Evolutionary conservation across 2,797 vertebrate genomes (phyloP), one percentile per base, ranked within the genome.

Genomic region (Sebastes minor): DNA sequence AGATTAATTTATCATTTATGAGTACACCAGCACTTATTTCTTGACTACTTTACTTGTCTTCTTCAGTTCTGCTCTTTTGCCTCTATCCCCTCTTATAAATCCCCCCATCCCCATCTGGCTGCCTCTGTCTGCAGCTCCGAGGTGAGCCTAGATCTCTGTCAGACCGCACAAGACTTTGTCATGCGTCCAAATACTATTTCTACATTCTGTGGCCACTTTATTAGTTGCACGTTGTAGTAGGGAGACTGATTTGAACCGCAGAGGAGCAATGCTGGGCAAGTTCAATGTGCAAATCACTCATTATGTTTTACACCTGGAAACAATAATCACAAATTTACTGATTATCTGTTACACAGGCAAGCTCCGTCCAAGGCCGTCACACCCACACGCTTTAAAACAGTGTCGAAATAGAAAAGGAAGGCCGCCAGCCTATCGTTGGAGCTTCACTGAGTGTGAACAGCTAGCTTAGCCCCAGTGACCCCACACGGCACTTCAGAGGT

Each of bases 1-100:
- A 72, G 81, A 80, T 76, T 71, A 83, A 90, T 86, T 81, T 80
- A 88, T 89, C 80, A 87, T 87, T 86, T 81, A 80, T 32, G 67
- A 86, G 65, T 27, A 74, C 60, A 65, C 42, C 63, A 75, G 73
- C 57, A 70, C 30, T 73, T 73, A 62, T 82, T 71, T 76, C 52
- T 63, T 69, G 49, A 78, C 80, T 78, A 32, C 77, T 82, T 83
- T 52, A 76, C 74, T 80, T 77, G 70, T 71, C 64, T 85, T 88
- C 71, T 82, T 83, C 33, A 68, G 78, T 86, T 78, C 30, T 81
- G 46, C 73, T 75, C 27, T 76, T 82, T 71, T 63, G 57, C 64
- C 35, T 78, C 65, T 8, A 61, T 13, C 28, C 71, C 38, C 2
- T 60, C 18, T 28, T 84, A 62, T 57, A 57, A 72, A 71, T 71